These are phyloP conservation scores for Coelopa pilipes DNA, from an alignment of 2,888 invertebrate genomes.

Conservation along the genomic window DNA sequence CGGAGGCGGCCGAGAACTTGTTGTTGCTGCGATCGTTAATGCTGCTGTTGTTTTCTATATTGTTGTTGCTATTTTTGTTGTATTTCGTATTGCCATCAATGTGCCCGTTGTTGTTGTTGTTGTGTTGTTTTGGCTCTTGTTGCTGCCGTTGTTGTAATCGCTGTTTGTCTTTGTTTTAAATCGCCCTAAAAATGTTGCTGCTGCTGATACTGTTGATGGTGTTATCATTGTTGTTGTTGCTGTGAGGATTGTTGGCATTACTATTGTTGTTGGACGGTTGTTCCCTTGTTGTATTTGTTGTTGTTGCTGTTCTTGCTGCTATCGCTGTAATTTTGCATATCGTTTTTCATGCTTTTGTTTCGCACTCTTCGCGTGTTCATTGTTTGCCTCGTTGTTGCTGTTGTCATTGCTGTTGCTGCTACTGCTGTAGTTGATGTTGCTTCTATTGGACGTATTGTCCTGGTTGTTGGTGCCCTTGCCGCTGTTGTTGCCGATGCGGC, in stretches of 20 bases:
- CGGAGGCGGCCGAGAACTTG: not conserved
- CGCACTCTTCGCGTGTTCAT: too few relatives aligned
- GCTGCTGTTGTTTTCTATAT: conserved; percentile 10
- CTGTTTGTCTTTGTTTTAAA: conserved; percentile 33
- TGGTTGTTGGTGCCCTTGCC: conserved; percentile 6
- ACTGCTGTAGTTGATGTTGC: too few relatives aligned
- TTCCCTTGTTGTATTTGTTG: not conserved
- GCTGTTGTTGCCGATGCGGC: conserved; percentile 25
- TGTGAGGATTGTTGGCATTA: not conserved
- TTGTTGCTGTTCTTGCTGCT: conserved; percentile 3
- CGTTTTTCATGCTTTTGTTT: conserved; percentile 18
- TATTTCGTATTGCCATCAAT: too few relatives aligned
- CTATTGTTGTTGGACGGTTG: conserved; percentile 20
- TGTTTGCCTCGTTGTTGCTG: too few relatives aligned
- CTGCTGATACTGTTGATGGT: conserved; percentile 32
- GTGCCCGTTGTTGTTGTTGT: conserved; percentile 28
- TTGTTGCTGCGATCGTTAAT: not conserved
- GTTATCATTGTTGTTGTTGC: conserved; percentile 21
- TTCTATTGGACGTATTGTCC: too few relatives aligned
- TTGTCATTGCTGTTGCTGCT: too few relatives aligned
- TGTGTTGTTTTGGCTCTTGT: conserved; percentile 24
- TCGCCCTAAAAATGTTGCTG: conserved; percentile 23
- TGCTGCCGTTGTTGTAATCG: conserved; percentile 13
- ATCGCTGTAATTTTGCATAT: conserved; percentile 12
- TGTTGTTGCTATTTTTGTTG: conserved; percentile 26